Base-by-base conservation (phyloP, 2,797 vertebrate genomes). In the Notolepis coatsorum region DNA sequence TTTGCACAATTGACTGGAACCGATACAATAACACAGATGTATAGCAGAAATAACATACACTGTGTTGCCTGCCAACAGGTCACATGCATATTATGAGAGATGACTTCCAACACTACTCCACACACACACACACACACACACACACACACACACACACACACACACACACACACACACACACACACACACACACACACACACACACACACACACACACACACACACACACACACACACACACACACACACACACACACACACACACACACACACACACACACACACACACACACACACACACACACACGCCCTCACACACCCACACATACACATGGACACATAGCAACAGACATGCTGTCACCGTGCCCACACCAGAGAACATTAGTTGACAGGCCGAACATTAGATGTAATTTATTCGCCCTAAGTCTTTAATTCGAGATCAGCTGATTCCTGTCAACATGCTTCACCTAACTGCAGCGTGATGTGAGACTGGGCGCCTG, bases 401-500 rank as follows among this genome's bases (percentile, higher is more conserved):
- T 79, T 60, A 64, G 55, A 72, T 46, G 25, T 65, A 37, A 60
- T 80, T 73, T 67, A 69, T 76, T 75, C 68, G 56, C 76, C 73
- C 70, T 76, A 71, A 70, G 53, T 53, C 58, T 61, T 61, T 61
- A 65, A 72, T 69, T 61, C 25, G 31, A 66, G 60, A 79, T 85
- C 76, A 71, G 71, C 70, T 81, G 76, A 79, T 73, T 65, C 67
- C 72, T 73, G 71, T 76, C 79, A 75, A 49, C 69, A 66, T 38
- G 45, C 45, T 31, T 75, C 54, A 76, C 48, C 45, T 58, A 24
- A 65, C 38, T 25, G 7, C 0, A 0, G 10, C 2, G 17, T 21
- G 65, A 63, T 53, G 33, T 23, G 46, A 28, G 12, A 27, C 46
- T 48, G 24, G 30, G 5, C 27, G 46, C 24, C 7, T 28, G 45